Conservation (phyloP, 1,140 invertebrate species). For the Philaenus spumarius region DNA sequence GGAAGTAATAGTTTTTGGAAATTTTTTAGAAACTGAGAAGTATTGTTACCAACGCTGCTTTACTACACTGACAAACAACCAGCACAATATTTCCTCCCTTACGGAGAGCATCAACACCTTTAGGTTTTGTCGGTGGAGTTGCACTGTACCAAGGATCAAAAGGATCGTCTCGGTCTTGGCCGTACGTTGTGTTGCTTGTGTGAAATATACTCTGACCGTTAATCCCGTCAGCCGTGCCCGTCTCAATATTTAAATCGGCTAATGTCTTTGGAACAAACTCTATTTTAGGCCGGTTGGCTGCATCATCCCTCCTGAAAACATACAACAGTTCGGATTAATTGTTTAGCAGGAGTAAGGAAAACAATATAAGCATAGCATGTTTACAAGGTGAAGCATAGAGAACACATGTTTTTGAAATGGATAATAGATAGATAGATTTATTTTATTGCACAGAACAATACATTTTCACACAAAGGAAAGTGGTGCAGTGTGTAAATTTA, state of each 20-base stretch:
- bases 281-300: constrained; percentile 75
- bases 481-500: too few species aligned
- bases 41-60: too few species aligned
- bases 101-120: not conserved
- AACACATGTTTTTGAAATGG: too few species aligned
- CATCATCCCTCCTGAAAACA: constrained; percentile 79
- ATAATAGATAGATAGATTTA: too few species aligned
- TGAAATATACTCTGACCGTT: constrained; percentile 46
- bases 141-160: constrained; percentile 29
- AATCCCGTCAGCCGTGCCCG: constrained; percentile 41
- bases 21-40: too few species aligned
- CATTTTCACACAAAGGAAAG: too few species aligned
- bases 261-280: constrained; percentile 92
- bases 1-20: too few species aligned
- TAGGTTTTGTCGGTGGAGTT: constrained; percentile 36
- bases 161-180: constrained; percentile 27
- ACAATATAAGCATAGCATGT: too few species aligned
- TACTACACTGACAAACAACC: constrained; percentile 5
- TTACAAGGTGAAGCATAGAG: too few species aligned
- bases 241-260: constrained; percentile 78
- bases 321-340: too few species aligned
- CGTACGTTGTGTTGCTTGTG: not conserved
- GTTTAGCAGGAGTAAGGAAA: too few species aligned
- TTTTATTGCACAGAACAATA: too few species aligned
- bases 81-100: constrained; percentile 5